Percentiles rank a stretch among this genome's conserved stretches.
Conservation (phyloP, 2,113 vertebrate genomes). For the Megalops atlanticus region DNA sequence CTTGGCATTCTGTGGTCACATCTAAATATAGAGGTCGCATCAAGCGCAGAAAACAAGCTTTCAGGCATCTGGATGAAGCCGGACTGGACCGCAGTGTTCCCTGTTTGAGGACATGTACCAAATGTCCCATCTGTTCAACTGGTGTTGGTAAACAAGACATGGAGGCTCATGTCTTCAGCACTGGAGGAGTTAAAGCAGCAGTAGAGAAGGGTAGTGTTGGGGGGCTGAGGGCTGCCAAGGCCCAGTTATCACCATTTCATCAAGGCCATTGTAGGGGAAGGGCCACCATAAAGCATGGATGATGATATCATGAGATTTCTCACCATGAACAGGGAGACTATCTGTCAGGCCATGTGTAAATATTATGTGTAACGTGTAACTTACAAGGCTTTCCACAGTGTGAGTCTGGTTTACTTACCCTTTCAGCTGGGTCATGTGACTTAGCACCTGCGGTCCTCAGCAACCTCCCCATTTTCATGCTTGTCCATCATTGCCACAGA, state of each 20-base stretch:
- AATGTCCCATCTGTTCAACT: not conserved
- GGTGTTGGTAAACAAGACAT: not conserved
- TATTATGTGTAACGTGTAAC: too few species aligned
- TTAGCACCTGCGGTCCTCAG: not conserved
- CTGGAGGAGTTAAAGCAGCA: not conserved
- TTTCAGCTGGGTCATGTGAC: not conserved
- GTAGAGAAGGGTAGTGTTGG: not conserved
- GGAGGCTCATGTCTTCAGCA: not conserved
- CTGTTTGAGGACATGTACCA: not conserved
- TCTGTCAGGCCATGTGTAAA: too few species aligned
- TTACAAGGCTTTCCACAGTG: too few species aligned
- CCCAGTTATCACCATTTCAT: not conserved
- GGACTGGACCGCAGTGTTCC: not conserved
- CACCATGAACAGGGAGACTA: not conserved
- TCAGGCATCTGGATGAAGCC: not conserved
- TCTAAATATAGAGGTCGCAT: slow-evolving; percentile 2
- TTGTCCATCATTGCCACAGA: not conserved
- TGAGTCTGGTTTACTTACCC: too few species aligned
- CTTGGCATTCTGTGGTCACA: too few species aligned
- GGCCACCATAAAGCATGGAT: not conserved
- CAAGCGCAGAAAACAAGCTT: not conserved
- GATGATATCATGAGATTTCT: too few species aligned
- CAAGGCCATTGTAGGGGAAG: not conserved
- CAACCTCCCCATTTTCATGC: not conserved
- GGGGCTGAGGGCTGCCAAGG: not conserved